Conservation (phyloP, 1,140 invertebrate species). For the Leptinotarsa defecta region DNA sequence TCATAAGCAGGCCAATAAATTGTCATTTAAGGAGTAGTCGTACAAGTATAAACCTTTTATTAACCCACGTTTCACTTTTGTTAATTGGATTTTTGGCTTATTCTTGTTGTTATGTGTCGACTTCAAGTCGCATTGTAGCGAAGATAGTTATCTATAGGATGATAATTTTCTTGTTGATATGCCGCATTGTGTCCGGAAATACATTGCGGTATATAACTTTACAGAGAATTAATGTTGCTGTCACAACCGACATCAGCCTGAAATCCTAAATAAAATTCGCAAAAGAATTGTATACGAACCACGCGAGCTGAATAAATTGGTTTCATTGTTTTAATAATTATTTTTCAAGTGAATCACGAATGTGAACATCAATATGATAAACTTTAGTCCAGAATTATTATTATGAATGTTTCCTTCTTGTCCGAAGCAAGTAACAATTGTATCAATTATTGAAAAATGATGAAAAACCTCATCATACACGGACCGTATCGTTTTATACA, state of each 20-base stretch:
- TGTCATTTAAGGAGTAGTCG: too few relatives aligned
- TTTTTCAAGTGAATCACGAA: neutral
- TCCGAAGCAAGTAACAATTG: too few relatives aligned
- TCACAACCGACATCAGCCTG: neutral
- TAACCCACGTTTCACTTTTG: too few relatives aligned
- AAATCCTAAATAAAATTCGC: constrained; percentile 2
- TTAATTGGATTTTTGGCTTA: too few relatives aligned
- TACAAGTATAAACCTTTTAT: too few relatives aligned
- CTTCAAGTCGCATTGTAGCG: neutral
- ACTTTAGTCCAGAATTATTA: too few relatives aligned
- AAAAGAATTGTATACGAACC: neutral
- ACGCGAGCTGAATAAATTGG: constrained; percentile 5
- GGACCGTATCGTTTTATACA: too few relatives aligned
- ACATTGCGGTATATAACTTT: constrained; percentile 6
- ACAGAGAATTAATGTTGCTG: neutral
- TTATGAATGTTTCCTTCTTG: too few relatives aligned
- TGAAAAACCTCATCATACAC: too few relatives aligned
- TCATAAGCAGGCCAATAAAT: too few relatives aligned
- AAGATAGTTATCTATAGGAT: neutral
- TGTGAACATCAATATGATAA: too few relatives aligned
- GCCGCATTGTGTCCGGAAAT: constrained; percentile 3
- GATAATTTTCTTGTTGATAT: constrained; percentile 2
- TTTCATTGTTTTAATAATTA: neutral
- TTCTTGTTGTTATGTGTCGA: neutral
- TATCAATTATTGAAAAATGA: too few relatives aligned